Percentiles rank a stretch among this genome's conserved stretches.
These are phyloP conservation scores for cattle (Bos taurus) DNA, from an alignment of 2,113 vertebrate species.

Conservation along the genomic window DNA sequence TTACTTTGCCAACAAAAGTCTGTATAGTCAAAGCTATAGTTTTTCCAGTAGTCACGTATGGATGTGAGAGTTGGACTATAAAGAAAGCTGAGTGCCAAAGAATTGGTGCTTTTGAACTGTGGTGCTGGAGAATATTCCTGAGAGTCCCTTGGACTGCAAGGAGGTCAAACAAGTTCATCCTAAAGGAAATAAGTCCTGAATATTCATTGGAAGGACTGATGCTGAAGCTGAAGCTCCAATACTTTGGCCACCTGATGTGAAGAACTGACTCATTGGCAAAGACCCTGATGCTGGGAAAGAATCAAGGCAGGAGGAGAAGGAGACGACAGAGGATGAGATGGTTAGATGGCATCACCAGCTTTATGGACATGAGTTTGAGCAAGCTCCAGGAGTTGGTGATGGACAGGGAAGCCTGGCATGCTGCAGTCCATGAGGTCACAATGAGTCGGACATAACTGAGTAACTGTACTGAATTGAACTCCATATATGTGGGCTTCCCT, in stretches of 20 bases:
- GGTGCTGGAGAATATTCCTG: background rate
- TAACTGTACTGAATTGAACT: background rate
- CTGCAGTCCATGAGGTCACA: background rate
- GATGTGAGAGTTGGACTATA: background rate
- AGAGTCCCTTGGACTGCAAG: background rate
- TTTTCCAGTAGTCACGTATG: background rate
- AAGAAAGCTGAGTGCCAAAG: background rate
- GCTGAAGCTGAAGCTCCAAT: background rate
- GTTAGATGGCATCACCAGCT: background rate
- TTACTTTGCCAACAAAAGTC: background rate
- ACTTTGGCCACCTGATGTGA: background rate
- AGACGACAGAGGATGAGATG: background rate
- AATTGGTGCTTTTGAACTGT: background rate
- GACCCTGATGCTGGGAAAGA: background rate
- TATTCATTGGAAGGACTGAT: background rate
- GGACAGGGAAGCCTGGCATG: background rate
- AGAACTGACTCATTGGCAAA: background rate
- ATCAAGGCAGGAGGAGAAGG: background rate
- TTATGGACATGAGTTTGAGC: background rate
- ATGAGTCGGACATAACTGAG: accelerated
- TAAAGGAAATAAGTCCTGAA: background rate
- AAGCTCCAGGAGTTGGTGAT: background rate
- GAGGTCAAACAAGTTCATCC: background rate
- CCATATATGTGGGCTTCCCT: background rate
- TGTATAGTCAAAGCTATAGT: background rate